phyloP scores from a whole-genome alignment of 2,888 invertebrate species.

The Melikaiella ostensackeni region DNA sequence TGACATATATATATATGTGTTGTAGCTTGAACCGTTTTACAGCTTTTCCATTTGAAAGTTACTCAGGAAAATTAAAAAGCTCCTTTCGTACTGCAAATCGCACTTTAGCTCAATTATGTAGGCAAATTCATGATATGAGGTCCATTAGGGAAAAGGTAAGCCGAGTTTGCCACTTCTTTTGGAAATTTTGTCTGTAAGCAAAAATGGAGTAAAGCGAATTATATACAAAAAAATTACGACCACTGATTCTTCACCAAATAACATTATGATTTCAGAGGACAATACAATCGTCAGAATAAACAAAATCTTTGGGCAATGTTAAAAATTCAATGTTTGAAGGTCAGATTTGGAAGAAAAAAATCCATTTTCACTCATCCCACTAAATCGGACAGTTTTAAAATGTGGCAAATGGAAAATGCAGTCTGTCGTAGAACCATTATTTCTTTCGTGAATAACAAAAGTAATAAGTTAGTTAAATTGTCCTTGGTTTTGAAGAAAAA shows the following conservation, averaged over 20 bases:
- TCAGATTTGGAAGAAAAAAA: not conserved
- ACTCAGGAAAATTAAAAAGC: not conserved
- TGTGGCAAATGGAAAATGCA: not conserved
- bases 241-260: not conserved
- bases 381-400: not conserved
- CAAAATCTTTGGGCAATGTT: not conserved
- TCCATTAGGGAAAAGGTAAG: not conserved
- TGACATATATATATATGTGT: not conserved
- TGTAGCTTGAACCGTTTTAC: not conserved
- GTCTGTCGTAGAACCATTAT: not conserved
- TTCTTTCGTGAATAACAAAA: not conserved
- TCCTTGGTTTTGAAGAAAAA: not conserved
- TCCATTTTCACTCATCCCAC: not conserved
- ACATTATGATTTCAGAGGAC: not conserved
- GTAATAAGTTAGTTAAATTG: not conserved
- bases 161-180: not conserved
- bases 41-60: not conserved
- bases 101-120: not conserved
- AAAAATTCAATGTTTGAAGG: not conserved
- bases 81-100: not conserved
- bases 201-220: not conserved
- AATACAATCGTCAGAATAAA: not conserved
- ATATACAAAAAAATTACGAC: not conserved
- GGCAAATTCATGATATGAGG: not conserved
- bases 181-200: not conserved